Evolutionary conservation across 2,888 invertebrate species (phyloP).

Genomic region (Agriopis marginaria): DNA sequence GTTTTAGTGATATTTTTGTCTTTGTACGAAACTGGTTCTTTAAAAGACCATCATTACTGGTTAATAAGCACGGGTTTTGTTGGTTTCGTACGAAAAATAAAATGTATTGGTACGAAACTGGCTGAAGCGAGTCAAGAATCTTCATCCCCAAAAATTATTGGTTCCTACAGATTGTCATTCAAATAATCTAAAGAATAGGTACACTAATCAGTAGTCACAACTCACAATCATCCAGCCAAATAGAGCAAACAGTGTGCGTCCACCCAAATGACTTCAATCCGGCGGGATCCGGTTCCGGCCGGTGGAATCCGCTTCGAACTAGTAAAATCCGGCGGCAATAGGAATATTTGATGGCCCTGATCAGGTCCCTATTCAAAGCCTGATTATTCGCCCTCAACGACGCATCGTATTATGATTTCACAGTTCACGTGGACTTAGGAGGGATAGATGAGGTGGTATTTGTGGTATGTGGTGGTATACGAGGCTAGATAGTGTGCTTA

Average conservation of each 20-base stretch:
- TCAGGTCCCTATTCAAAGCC: conserved; percentile 42
- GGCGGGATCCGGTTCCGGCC: conserved; percentile 9
- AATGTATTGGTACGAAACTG: no score
- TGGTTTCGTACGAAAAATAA: no score
- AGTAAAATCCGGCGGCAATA: conserved; percentile 37
- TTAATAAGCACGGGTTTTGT: no score
- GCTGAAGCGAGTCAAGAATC: no score
- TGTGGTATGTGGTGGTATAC: no score
- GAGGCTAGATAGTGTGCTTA: no score
- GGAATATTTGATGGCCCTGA: conserved; percentile 46
- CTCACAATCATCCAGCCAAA: conserved; percentile 1
- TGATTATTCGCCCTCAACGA: conserved; percentile 43
- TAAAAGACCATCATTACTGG: no score
- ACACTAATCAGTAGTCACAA: conserved; percentile 13
- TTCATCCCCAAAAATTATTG: no score
- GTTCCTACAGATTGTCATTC: no score
- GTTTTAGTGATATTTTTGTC: no score
- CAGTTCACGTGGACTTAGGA: not conserved
- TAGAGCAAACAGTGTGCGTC: conserved; percentile 19
- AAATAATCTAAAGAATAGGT: no score
- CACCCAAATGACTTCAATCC: conserved; percentile 25
- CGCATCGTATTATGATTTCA: conserved; percentile 17
- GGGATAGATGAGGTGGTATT: not conserved
- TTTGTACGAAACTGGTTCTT: no score
- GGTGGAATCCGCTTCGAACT: conserved; percentile 18